A percentile compares a stretch with the other conserved stretches of the same genome.
phyloP scores from a whole-genome alignment of 2,888 invertebrate genomes.

The Atherix ibis region DNA sequence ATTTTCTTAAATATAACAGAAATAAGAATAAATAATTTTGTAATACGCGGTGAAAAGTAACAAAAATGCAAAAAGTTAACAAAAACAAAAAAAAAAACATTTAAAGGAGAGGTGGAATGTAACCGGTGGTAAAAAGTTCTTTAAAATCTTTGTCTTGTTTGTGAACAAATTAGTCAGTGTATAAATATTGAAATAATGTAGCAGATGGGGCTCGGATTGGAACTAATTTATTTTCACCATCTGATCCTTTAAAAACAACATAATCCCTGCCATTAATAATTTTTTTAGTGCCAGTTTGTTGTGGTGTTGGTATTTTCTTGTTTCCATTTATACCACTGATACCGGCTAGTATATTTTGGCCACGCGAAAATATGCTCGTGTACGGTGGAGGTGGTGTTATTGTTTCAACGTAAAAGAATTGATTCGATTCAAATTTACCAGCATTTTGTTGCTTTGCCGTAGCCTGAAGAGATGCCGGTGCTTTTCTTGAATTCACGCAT shows the following conservation, averaged over 20 bases:
- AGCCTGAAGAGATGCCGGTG: background rate
- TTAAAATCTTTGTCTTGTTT: background rate
- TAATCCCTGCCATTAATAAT: conserved; percentile 64
- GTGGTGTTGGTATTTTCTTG: too few species aligned
- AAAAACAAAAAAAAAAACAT: too few species aligned
- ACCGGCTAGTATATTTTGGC: conserved; percentile 8
- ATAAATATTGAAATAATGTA: conserved; percentile 49
- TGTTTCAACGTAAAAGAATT: background rate
- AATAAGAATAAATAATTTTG: too few species aligned
- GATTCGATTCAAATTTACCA: background rate
- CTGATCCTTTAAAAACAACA: conserved; percentile 44
- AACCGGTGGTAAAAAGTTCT: background rate
- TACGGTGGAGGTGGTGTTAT: conserved; percentile 48
- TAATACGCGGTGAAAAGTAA: too few species aligned
- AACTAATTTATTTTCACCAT: conserved; percentile 49
- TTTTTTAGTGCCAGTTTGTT: conserved; percentile 31
- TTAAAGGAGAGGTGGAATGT: too few species aligned
- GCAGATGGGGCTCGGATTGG: conserved; percentile 64
- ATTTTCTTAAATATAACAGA: too few species aligned
- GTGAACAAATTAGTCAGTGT: conserved; percentile 20
- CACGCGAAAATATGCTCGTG: conserved; percentile 32
- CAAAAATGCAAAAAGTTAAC: too few species aligned
- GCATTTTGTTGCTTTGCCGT: background rate
- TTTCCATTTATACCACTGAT: conserved; percentile 3
- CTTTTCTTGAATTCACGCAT: conserved; percentile 18